Evolutionary conservation across 2,888 invertebrate genomes (phyloP), one percentile per base, ranked within the genome.

Genomic region (Dioctria rufipes): DNA sequence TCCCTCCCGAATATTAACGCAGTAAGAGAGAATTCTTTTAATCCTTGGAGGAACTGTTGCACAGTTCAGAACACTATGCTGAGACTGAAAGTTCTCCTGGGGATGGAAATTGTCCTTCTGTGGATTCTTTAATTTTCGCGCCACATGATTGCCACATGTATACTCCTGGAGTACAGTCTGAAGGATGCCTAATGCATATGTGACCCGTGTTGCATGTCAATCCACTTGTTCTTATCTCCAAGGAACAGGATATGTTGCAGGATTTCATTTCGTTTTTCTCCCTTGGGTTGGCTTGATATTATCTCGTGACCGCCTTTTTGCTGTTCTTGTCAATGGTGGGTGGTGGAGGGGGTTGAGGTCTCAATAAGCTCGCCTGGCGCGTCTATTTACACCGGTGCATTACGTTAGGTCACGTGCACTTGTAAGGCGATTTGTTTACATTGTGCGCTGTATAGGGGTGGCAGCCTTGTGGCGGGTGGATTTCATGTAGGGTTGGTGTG

Each of bases 361-460:
- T 78, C 66, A 75, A 75, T 75, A 60, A 60, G 60, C 85, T 88
- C 3, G 61, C n/a, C 25, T 39, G 40, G 51, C 58, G 65, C 49
- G 13, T 66, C 40, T 81, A 75, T 80, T 81, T 81, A 80, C 81
- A 80, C 54, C 66, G 61, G 46, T 66, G 80, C 81, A 81, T 63
- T 67, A 75, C 73, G 63, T 65, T 73, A 61, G 43, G 82, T 80
- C 82, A 82, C 82, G 82, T 82, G 82, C 82, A 65, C 51, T 75
- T 80, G 80, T 77, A 80, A 82, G 66, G 63, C 54, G 79, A 80
- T 79, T 82, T 82, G 82, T 80, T 82, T 82, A 82, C 80, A 80
- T 80, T 80, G 54, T 54, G 63, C 66, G 51, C 51, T 13, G 5
- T 49, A 43, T 43, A 78, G 75, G 79, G 61, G 37, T n/a, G 25